Evolutionary conservation across 2,113 vertebrate genomes (phyloP), one percentile per base, ranked within the genome.

Genomic region (Galeopterus variegatus): DNA sequence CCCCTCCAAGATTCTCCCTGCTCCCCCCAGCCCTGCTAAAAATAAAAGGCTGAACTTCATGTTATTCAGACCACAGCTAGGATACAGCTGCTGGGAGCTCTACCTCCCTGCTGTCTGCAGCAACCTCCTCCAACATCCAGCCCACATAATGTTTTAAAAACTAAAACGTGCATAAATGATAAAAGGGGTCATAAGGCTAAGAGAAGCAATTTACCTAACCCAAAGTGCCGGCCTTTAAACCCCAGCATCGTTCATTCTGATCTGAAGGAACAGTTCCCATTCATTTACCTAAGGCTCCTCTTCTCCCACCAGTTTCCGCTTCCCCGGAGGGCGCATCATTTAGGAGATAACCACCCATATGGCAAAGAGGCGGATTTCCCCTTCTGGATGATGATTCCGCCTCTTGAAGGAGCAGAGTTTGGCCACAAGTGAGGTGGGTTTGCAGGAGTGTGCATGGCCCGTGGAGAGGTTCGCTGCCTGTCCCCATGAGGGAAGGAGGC

Each of bases 21-120:
- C 9, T 64, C 24, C 79, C 82, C 52, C 26, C 8, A 50, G 13
- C 26, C 75, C 73, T 4, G 19, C 77, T 95, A 62, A 97, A 96
- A 95, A 90, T 65, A 54, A 80, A 84, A 84, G 75, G 10, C 80
- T 65, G 52, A 8, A 17, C 50, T 64, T 81, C 11, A 6, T 62
- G 52, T 28, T 21, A 19, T 79, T 90, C 80, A 17, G 9, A 9
- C 26, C 69, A 19, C n/a, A 65, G 79, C 48, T 8, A 75, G 45
- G 33, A 24, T 10, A 12, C n/a, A 81, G 62, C 41, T 73, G 48
- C 77, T 28, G 1, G 36, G 58, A 26, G 26, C 31, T 50, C 54
- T 26, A 9, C 58, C 50, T 82, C 60, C 26, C 62, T 33, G 62
- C 13, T 82, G 41, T 94, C 41, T 15, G 82, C 48, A 69, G n/a